Percentiles rank a stretch among this genome's conserved stretches.
Evolutionary conservation across 2,888 invertebrate genomes (phyloP).

Genomic region (Xanthia icteritia): DNA sequence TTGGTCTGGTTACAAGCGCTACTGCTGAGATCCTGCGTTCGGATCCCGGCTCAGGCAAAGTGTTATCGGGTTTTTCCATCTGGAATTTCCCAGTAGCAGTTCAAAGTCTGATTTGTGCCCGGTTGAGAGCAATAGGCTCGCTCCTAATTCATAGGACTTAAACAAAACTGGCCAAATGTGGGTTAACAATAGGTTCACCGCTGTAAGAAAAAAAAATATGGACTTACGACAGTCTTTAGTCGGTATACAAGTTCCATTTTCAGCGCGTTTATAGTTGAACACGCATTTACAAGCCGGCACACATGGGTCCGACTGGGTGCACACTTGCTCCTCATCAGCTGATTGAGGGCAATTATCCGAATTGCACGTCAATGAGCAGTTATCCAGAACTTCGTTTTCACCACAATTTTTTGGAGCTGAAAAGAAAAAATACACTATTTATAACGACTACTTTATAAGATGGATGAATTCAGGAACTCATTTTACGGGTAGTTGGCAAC

Average conservation of each 20-base stretch:
- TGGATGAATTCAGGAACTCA: not conserved
- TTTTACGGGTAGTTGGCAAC: not conserved
- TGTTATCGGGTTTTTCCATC: no score
- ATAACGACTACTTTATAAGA: not conserved
- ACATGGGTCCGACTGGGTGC: slow-evolving; percentile 63
- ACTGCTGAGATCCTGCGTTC: not conserved
- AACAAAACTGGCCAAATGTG: not conserved
- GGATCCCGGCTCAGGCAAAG: no score
- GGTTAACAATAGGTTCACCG: no score
- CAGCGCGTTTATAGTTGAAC: slow-evolving; percentile 71
- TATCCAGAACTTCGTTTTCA: slow-evolving; percentile 64
- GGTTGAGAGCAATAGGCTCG: no score
- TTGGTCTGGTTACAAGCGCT: not conserved
- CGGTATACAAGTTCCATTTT: slow-evolving; percentile 73
- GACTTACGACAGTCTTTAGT: slow-evolving; percentile 72
- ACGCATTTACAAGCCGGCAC: slow-evolving; percentile 72
- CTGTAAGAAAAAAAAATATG: not conserved
- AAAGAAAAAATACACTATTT: not conserved
- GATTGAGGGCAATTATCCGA: slow-evolving; percentile 71
- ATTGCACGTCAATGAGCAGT: slow-evolving; percentile 68
- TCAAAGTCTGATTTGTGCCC: no score
- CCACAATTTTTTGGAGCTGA: slow-evolving; percentile 51
- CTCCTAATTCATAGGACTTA: not conserved
- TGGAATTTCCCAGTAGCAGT: no score
- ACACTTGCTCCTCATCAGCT: slow-evolving; percentile 57